phyloP scores from a whole-genome alignment of 2,888 invertebrate genomes.

The Ernsta delagoae region DNA sequence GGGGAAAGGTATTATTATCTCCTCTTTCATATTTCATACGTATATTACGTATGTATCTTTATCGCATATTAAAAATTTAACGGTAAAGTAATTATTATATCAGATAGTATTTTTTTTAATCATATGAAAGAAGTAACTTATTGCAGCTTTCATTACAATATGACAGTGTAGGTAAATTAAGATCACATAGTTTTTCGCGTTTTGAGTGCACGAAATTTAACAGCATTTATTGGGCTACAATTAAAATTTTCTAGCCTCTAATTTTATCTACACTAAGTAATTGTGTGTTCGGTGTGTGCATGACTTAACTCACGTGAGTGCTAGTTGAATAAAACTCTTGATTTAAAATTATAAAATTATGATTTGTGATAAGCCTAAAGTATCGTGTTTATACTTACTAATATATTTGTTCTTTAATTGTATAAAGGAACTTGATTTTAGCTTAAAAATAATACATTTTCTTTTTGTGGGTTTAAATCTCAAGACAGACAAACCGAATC shows the following conservation, averaged over 20 bases:
- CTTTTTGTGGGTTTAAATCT: too few relatives aligned
- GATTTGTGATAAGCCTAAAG: not conserved
- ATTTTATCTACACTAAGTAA: constrained; percentile 1
- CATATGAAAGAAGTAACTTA: too few relatives aligned
- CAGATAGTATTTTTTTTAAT: too few relatives aligned
- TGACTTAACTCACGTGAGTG: constrained; percentile 40
- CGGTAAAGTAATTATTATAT: too few relatives aligned
- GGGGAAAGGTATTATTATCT: too few relatives aligned
- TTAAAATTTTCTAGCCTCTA: not conserved
- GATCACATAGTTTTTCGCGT: not conserved
- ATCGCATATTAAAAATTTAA: too few relatives aligned
- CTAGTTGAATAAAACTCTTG: not conserved
- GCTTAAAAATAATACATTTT: too few relatives aligned
- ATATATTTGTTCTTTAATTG: constrained; percentile 7
- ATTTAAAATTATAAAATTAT: not conserved
- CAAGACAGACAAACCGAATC: too few relatives aligned
- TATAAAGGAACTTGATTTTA: not conserved
- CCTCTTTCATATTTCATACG: too few relatives aligned
- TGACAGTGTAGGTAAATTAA: not conserved
- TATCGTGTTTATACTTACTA: not conserved
- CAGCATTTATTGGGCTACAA: not conserved
- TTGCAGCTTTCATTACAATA: not conserved
- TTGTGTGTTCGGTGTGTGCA: constrained; percentile 46
- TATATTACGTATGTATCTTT: too few relatives aligned
- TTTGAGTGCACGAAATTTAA: constrained; percentile 1